Base-by-base conservation (phyloP, 1,140 invertebrate genomes). In the Rhysida immarginata region DNA sequence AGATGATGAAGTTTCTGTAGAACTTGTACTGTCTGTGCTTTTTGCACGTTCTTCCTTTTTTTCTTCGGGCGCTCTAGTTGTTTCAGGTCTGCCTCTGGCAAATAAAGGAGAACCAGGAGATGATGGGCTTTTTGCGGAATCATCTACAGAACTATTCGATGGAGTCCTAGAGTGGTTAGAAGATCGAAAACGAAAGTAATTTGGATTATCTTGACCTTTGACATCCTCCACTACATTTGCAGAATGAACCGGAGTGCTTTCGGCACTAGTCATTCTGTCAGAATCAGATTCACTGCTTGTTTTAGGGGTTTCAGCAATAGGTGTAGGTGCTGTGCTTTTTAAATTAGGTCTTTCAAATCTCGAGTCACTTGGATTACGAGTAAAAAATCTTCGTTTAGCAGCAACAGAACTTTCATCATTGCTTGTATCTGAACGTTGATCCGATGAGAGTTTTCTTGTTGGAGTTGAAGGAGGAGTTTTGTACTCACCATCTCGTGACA, bases 271-370 rank as follows among this genome's bases (percentile, higher is more conserved):
- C 29, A 35, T 35, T 35, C 45, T 23, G 55, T 54, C 43, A 45
- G 44, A 20, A 35, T 26, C 42, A 52, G 26, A 53, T 26, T 56
- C 41, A 51, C 26, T 52, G 46, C 29, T 26, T 2, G 49, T 81
- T 78, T 56, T 72, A 60, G 57, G 71, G 62, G 69, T 0, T 46
- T 58, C 24, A 43, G 57, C 25, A 44, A 44, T 53, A 16, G 65
- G 59, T 25, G 55, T 18, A 45, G 44, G 16, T 24, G 56, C 48
- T 51, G 71, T 29, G 45, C 27, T 41, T 55, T 46, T 20, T 46
- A 55, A 61, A 43, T 60, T 58, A 24, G 60, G 42, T 41, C 58
- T 53, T 20, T 23, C 35, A 13, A 42, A 20, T n/a, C n/a, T n/a
- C n/a, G n/a, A n/a, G n/a, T n/a, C n/a, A 53, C 35, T 53, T 42